Percentiles rank a stretch among this genome's conserved stretches.
These are phyloP conservation scores for Caenorhabditis parvicauda DNA, from an alignment of 2,888 invertebrate genomes.

Conservation along the genomic window DNA sequence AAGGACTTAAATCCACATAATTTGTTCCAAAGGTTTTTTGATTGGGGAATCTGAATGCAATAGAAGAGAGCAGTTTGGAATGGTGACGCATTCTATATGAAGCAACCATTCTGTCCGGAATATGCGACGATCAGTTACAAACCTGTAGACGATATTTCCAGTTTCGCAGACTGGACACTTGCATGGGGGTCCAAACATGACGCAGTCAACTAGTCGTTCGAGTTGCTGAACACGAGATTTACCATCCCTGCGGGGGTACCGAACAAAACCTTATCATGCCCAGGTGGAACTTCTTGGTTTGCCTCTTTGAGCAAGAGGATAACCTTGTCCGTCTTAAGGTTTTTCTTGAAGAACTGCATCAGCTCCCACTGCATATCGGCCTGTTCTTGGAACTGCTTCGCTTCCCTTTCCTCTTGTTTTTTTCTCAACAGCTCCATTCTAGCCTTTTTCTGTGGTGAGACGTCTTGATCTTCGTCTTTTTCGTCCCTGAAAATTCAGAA, in stretches of 20 bases:
- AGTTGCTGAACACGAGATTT: conserved; percentile 69
- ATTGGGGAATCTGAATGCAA: too few species aligned
- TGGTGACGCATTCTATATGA: too few species aligned
- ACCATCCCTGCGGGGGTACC: neutral
- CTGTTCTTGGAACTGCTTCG: conserved; percentile 66
- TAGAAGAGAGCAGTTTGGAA: too few species aligned
- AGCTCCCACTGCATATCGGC: conserved; percentile 73
- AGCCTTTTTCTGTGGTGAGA: neutral
- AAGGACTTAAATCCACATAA: too few species aligned
- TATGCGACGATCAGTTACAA: conserved; percentile 68
- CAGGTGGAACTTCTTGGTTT: conserved; percentile 72
- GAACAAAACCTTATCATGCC: conserved; percentile 69
- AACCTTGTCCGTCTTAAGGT: conserved; percentile 69
- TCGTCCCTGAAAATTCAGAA: too few species aligned
- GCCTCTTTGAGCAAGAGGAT: conserved; percentile 78
- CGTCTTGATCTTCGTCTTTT: too few species aligned
- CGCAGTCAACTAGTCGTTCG: conserved; percentile 78
- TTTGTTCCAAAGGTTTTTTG: too few species aligned
- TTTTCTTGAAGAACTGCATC: conserved; percentile 71
- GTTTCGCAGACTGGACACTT: conserved; percentile 76
- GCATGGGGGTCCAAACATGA: conserved; percentile 82
- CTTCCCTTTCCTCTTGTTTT: conserved; percentile 8
- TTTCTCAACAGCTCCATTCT: conserved; percentile 5
- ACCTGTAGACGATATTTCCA: conserved; percentile 33
- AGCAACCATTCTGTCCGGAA: neutral